Evolutionary conservation across 2,888 invertebrate genomes (phyloP).

Genomic region (Conomelus anceps): DNA sequence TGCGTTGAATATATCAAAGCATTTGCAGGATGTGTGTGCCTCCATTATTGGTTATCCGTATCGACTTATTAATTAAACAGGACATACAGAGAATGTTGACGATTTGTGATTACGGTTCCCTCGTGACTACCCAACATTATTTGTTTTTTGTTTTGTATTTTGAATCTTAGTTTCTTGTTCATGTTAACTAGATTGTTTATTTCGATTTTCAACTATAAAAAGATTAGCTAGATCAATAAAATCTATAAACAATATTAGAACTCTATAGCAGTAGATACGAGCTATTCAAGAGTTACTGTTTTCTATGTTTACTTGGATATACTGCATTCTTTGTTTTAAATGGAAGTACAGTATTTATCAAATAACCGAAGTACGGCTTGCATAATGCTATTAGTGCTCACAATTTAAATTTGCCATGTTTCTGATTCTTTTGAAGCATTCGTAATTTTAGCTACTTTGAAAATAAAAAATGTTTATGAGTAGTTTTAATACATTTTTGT

Average conservation of each 20-base stretch:
- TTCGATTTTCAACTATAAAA: not conserved
- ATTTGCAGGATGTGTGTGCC: not conserved
- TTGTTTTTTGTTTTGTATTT: not conserved
- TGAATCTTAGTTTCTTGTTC: not conserved
- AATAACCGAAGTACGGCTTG: too few species aligned
- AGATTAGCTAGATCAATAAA: not conserved
- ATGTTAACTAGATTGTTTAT: not conserved
- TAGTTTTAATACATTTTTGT: too few species aligned
- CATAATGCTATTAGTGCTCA: not conserved
- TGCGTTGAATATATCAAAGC: not conserved
- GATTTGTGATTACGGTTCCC: not conserved
- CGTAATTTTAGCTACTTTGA: too few species aligned
- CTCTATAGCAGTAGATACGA: not conserved
- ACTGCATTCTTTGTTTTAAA: not conserved
- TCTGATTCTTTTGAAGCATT: too few species aligned
- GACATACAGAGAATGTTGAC: not conserved
- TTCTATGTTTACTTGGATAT: not conserved
- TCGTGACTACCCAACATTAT: not conserved
- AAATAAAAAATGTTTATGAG: too few species aligned
- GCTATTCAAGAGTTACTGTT: not conserved
- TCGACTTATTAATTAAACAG: not conserved
- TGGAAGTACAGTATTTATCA: too few species aligned
- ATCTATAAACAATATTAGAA: not conserved
- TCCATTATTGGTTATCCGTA: not conserved
- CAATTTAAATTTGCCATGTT: not conserved